Evolutionary conservation across 1,140 invertebrate species (phyloP), one percentile per base, ranked within the genome.

Genomic region (Diorhabda sublineata): DNA sequence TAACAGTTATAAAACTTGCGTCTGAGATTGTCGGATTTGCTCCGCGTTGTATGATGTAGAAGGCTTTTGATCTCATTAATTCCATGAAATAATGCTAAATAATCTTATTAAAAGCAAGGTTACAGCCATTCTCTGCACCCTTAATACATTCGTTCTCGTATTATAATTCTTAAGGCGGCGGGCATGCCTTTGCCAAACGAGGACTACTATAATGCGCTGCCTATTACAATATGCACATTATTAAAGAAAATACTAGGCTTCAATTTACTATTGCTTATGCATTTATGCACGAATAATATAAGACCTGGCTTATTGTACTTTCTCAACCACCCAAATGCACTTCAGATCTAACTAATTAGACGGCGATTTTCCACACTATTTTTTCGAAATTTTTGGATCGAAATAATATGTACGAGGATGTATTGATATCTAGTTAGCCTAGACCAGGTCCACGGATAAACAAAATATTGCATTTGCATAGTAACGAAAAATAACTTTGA

Each of bases 51-150:
- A 75, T 73, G 73, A 79, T 77, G 76, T 76, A 78, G 80, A 83
- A 83, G 83, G 84, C 84, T 85, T 84, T 84, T 85, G 85, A 85
- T 85, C 83, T 85, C 84, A 84, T 85, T 85, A 85, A 84, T 84
- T 83, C 82, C 81, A 84, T 82, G 85, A 87, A 86, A 87, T 87
- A 87, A 86, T 86, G 80, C 80, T 84, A 83, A 83, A 84, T 86
- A 85, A 85, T 86, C 84, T 85, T 85, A 86, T 85, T 84, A 83
- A 81, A 85, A 82, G 82, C 78, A 83, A 85, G 84, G 82, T 84
- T 86, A 86, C 81, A 81, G 81, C 79, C 73, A 75, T 79, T 77
- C 75, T 78, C 78, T 78, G 76, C 77, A 80, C 76, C 77, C 77
- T 78, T 80, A 80, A 79, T 78, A 78, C 75, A 79, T 80, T 80